Evolutionary conservation across 2,797 vertebrate species (phyloP).

Genomic region (Bradypodion pumilum): DNA sequence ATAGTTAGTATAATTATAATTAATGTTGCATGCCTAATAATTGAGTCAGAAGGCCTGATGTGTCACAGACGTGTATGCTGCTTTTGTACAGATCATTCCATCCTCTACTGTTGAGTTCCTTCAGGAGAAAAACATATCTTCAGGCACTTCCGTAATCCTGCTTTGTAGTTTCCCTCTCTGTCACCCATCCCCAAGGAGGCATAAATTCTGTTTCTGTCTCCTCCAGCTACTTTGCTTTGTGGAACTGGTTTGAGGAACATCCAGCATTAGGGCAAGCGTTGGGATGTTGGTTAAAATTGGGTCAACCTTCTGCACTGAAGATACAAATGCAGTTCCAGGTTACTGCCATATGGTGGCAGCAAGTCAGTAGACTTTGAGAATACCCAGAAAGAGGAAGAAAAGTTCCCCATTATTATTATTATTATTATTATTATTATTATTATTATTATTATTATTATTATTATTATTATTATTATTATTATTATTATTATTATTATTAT

Average conservation of each 20-base stretch:
- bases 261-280: neutral
- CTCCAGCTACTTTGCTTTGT: neutral
- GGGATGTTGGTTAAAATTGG: neutral
- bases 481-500: no score
- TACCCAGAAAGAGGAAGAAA: neutral
- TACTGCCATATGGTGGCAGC: conserved; percentile 76
- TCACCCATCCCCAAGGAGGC: neutral
- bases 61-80: neutral
- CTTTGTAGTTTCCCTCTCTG: neutral
- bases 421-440: no score
- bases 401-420: neutral
- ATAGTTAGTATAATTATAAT: neutral
- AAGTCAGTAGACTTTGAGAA: conserved; percentile 69
- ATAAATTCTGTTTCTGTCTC: neutral
- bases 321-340: conserved; percentile 37
- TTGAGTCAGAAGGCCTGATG: neutral
- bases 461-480: no score
- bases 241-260: neutral
- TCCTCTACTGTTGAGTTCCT: neutral
- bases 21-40: neutral
- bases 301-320: neutral
- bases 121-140: conserved; percentile 42
- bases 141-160: neutral
- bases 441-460: no score
- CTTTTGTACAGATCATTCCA: neutral